Base-by-base conservation (phyloP, 2,113 vertebrate genomes). In the Odocoileus virginianus region DNA sequence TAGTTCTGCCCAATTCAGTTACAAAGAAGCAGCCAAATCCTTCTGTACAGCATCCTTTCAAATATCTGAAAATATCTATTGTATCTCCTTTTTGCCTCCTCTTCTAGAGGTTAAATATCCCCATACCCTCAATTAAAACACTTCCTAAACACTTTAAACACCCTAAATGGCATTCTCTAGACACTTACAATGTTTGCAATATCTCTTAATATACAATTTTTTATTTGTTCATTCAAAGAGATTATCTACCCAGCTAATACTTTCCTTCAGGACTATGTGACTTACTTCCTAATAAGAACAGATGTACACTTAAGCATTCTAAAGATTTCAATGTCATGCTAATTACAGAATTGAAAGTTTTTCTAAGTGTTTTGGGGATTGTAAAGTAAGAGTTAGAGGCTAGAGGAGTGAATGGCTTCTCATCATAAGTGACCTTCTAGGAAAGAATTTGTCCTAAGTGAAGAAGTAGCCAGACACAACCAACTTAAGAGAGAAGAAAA, bases 41-140 rank as follows among this genome's bases (percentile, higher is more conserved):
- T 91, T 96, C 50, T 36, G 28, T 64, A 85, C 6, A 54, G 12
- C 47, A 95, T 55, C 27, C 27, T 57, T 90, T 92, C 43, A 90
- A 95, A 92, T 85, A 28, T 67, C 92, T 96, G 47, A 96, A 93
- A 67, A 88, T 11, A 91, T 40, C 10, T 94, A 61, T 40, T 55
- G 21, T 36, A 86, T 89, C 6, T 82, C n/a, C 40, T 1, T 36
- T 95, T 87, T 81, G 25, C 7, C 15, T 94, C 30, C 9, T 86
- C 3, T 96, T 60, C 45, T 61, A 67, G 8, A 92, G 9, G 19
- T 61, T 64, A 88, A 88, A 61, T 78, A 96, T 86, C 6, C 12
- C 13, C 1, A 54, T 67, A 4, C 17, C 28, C 9, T 93, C 19
- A 93, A 82, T 76, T 96, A 54, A 87, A 96, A 55, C 84, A 7